These are phyloP conservation scores for Hyposoter didymator DNA, from an alignment of 2,888 invertebrate genomes.

Conservation along the genomic window DNA sequence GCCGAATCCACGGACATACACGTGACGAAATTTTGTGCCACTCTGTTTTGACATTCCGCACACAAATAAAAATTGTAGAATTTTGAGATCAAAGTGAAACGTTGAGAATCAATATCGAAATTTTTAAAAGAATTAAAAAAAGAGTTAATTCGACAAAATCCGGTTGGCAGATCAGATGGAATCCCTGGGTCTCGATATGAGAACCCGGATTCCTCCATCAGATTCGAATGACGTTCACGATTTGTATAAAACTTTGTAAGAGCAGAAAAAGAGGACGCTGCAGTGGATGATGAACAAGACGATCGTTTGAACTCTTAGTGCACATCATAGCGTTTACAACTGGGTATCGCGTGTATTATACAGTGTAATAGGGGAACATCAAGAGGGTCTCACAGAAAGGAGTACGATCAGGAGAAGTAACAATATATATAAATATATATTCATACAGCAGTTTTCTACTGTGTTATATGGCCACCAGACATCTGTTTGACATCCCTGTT, in stretches of 20 bases:
- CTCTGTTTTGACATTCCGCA: background rate
- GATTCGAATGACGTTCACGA: conserved; percentile 57
- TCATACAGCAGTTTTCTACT: conserved; percentile 14
- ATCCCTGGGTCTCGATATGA: conserved; percentile 3
- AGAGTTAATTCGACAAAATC: background rate
- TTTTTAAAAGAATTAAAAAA: background rate
- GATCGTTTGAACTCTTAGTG: conserved; percentile 36
- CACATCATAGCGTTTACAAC: conserved; percentile 10
- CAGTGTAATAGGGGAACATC: background rate
- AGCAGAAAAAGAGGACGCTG: conserved; percentile 12
- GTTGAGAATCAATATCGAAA: background rate
- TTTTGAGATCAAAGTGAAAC: background rate
- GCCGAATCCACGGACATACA: background rate
- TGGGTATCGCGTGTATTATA: background rate
- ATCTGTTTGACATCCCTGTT: conserved; percentile 85
- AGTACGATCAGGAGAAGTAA: conserved; percentile 39
- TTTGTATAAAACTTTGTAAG: conserved; percentile 48
- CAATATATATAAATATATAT: background rate
- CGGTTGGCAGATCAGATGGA: background rate
- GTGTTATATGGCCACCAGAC: conserved; percentile 71
- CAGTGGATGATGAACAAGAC: background rate
- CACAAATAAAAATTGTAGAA: background rate
- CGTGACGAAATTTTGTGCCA: background rate
- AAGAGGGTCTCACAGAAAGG: conserved; percentile 46
- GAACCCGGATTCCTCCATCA: conserved; percentile 45